Conservation (phyloP, 2,797 vertebrate genomes). For the Dromococcyx pavoninus region DNA sequence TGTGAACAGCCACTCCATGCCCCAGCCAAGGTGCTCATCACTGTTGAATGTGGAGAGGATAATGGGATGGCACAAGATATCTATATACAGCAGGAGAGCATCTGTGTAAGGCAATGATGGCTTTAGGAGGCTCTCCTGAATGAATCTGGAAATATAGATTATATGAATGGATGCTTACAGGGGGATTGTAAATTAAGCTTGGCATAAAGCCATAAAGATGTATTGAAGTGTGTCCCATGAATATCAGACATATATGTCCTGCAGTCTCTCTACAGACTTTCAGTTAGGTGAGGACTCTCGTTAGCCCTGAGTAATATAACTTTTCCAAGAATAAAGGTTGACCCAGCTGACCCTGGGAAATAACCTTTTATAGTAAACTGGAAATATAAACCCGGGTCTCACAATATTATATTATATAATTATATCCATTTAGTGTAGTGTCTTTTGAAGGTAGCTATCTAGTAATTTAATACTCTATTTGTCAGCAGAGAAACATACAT, state of each 20-base stretch:
- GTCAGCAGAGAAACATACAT: neutral
- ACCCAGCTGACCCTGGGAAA: conserved; percentile 35
- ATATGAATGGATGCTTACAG: neutral
- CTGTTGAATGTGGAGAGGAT: neutral
- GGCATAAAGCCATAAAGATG: neutral
- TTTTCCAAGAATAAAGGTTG: neutral
- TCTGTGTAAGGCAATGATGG: neutral
- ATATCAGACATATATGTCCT: neutral
- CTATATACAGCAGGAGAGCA: accelerated
- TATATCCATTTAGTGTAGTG: neutral
- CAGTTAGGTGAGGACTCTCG: neutral
- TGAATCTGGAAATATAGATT: neutral
- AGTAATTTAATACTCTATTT: neutral
- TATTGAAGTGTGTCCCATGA: neutral
- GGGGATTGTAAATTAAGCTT: neutral
- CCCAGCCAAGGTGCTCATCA: neutral
- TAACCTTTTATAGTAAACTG: conserved; percentile 59
- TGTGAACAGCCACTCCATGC: neutral
- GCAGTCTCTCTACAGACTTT: neutral
- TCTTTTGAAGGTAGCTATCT: conserved; percentile 1
- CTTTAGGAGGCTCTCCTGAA: neutral
- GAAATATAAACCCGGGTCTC: conserved; percentile 42
- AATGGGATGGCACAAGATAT: neutral
- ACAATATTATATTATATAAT: conserved; percentile 18
- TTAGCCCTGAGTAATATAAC: neutral